These are phyloP conservation scores for Gymnobelideus leadbeateri DNA, from an alignment of 2,113 vertebrate genomes.

Conservation along the genomic window DNA sequence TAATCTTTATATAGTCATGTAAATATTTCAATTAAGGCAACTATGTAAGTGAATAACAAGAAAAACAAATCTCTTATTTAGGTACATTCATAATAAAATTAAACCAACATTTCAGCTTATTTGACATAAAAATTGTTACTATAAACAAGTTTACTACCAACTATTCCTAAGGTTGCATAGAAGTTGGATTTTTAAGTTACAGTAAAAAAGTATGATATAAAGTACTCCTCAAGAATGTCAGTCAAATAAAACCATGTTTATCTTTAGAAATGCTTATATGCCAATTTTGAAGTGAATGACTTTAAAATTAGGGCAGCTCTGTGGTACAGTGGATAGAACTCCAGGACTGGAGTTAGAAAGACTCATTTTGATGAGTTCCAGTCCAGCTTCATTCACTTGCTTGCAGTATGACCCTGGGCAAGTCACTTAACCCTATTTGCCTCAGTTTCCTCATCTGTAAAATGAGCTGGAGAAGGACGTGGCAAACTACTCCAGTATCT, in stretches of 20 bases:
- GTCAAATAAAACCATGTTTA: not conserved
- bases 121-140: conserved; percentile 33
- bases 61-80: conserved; percentile 19
- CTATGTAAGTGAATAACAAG: conserved; percentile 45
- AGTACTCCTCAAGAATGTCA: not conserved
- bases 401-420: too few species aligned
- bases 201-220: not conserved
- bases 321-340: not conserved
- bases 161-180: conserved; percentile 44
- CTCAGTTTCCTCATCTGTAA: not conserved
- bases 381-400: not conserved
- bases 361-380: not conserved
- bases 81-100: conserved; percentile 2
- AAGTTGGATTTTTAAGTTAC: conserved; percentile 44
- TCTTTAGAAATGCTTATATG: not conserved
- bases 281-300: too few species aligned
- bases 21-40: conserved; percentile 37
- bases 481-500: not conserved
- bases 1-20: conserved; percentile 19
- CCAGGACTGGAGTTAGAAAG: not conserved
- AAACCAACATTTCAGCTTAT: conserved; percentile 27
- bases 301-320: not conserved
- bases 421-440: not conserved
- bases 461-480: not conserved
- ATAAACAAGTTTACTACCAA: not conserved